A percentile compares a stretch with the other conserved stretches of the same genome.
Conservation (phyloP, 2,888 invertebrate species). For the Temnothorax ravouxi region DNA sequence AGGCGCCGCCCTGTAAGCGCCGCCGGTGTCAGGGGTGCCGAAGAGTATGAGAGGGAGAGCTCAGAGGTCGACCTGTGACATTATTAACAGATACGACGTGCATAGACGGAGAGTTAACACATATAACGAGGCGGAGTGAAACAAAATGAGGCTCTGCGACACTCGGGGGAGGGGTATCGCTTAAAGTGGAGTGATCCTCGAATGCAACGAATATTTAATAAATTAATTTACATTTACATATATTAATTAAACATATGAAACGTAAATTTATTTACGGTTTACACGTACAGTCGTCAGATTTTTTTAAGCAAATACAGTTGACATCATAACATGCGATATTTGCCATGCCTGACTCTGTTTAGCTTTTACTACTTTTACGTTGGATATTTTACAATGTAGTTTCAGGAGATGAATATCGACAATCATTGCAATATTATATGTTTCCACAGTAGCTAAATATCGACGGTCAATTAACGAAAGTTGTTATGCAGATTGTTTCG, state of each 20-base stretch:
- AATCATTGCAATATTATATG: background rate
- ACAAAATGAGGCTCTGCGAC: slow-evolving; percentile 26
- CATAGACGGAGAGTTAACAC: slow-evolving; percentile 41
- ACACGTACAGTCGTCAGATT: background rate
- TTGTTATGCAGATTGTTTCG: background rate
- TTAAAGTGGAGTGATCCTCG: background rate
- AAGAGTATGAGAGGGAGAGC: slow-evolving; percentile 40
- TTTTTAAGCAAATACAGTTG: background rate
- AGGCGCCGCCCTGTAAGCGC: slow-evolving; percentile 43
- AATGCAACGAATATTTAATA: background rate
- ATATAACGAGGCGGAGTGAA: slow-evolving; percentile 11
- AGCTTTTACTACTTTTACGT: background rate
- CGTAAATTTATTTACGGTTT: background rate
- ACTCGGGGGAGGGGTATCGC: background rate
- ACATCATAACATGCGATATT: background rate
- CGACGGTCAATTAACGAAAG: background rate
- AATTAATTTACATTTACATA: slow-evolving; percentile 9
- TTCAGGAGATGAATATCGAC: background rate
- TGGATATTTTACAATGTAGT: background rate
- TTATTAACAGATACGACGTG: slow-evolving; percentile 62
- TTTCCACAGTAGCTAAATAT: background rate
- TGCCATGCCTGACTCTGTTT: background rate
- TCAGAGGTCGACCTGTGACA: slow-evolving; percentile 54
- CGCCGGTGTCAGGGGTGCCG: slow-evolving; percentile 29
- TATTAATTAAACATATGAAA: background rate